Evolutionary conservation across 1,140 invertebrate genomes (phyloP).

Genomic region (Pinna nobilis): DNA sequence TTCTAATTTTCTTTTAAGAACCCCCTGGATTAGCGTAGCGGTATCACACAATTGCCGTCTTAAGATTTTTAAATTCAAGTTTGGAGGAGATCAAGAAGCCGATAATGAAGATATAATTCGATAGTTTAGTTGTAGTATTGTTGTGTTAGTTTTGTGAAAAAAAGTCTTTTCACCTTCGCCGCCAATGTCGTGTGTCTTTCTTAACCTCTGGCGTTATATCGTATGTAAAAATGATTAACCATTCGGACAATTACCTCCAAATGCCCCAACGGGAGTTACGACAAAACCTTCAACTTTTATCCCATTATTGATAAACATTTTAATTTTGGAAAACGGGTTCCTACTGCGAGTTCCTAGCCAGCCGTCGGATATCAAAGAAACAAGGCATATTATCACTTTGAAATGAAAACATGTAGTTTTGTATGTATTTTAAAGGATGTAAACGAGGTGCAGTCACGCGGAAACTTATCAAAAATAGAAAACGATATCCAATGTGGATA

Average conservation of each 20-base stretch:
- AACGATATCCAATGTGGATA: not conserved
- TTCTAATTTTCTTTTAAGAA: slow-evolving; percentile 9
- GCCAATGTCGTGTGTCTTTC: not conserved
- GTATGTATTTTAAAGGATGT: not conserved
- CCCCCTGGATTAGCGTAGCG: not conserved
- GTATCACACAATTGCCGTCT: slow-evolving; percentile 6
- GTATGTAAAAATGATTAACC: too few species aligned
- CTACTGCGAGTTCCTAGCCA: too few species aligned
- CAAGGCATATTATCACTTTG: not conserved
- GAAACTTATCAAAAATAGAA: not conserved
- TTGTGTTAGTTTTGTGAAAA: slow-evolving; percentile 4
- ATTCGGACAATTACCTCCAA: too few species aligned
- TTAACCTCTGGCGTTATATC: too few species aligned
- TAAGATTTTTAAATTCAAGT: slow-evolving; percentile 13
- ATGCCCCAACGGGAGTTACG: too few species aligned
- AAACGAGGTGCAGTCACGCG: not conserved
- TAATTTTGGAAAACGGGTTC: too few species aligned
- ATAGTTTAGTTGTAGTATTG: slow-evolving; percentile 2
- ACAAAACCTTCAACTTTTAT: too few species aligned
- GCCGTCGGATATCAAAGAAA: too few species aligned
- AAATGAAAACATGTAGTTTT: not conserved
- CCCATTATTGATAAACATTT: too few species aligned
- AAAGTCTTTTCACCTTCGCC: not conserved
- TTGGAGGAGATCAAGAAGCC: slow-evolving; percentile 4
- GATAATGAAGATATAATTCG: too few species aligned